Evolutionary conservation across 2,113 vertebrate species (phyloP).

Genomic region (Oryzias celebensis): DNA sequence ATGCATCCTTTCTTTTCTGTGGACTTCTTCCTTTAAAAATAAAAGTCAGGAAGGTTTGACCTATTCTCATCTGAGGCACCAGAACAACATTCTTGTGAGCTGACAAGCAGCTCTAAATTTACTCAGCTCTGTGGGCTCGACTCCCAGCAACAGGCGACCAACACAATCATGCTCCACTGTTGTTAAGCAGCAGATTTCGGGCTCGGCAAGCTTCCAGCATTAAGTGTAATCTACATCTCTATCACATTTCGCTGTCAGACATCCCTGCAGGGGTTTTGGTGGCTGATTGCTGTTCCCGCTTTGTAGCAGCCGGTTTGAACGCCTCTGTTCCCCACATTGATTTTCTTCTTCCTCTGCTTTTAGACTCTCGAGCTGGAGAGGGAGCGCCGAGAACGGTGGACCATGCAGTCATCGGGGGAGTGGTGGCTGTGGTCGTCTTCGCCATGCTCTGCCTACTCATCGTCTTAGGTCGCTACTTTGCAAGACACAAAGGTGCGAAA

Average conservation of each 20-base stretch:
- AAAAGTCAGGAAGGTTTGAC: neutral
- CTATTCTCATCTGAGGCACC: neutral
- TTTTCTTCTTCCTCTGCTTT: constrained; percentile 27
- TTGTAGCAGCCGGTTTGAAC: neutral
- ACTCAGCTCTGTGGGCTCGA: neutral
- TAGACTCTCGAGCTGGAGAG: constrained; percentile 95
- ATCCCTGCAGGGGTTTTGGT: constrained; percentile 1
- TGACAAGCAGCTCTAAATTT: constrained; percentile 2
- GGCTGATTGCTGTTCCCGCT: constrained; percentile 1
- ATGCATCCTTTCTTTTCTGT: too few species aligned
- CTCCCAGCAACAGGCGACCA: neutral
- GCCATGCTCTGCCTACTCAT: constrained; percentile 99
- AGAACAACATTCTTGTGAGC: neutral
- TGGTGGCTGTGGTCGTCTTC: constrained; percentile 97
- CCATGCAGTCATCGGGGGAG: constrained; percentile 95
- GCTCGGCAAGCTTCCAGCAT: constrained; percentile 3
- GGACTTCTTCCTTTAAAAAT: neutral
- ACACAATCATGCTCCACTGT: neutral
- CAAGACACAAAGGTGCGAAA: constrained; percentile 94
- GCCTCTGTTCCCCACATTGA: constrained; percentile 2
- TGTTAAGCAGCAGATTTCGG: constrained; percentile 7
- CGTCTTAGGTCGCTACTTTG: constrained; percentile 95
- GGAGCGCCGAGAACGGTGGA: constrained; percentile 91
- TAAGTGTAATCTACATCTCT: constrained; percentile 12
- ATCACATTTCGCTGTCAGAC: constrained; percentile 18